Evolutionary conservation across 2,888 invertebrate species (phyloP), one percentile per base, ranked within the genome.

Genomic region (Julus scandinavius): DNA sequence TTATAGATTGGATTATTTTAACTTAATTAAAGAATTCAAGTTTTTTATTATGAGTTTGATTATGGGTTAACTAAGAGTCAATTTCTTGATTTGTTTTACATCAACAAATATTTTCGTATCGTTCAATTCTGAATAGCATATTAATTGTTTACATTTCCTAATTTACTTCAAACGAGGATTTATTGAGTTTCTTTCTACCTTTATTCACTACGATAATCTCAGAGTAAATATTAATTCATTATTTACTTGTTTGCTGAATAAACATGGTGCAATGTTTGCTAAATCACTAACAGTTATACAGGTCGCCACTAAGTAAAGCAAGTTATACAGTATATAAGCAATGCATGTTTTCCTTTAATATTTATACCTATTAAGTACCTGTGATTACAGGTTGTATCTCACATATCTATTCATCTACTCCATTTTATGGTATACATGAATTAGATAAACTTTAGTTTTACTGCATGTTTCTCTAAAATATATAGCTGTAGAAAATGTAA

Each of bases 21-120:
- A 29, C 29, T 29, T 29, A 29, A 29, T 29, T 29, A 29, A 29
- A 29, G 29, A 29, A 29, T 29, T 29, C 29, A 29, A 29, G 29
- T 29, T 29, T 29, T 29, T 29, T 29, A 29, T 29, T 1, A 29
- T 29, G 6, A 45, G 2, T 45, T 45, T 45, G 41, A 45, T 6
- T 72, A 29, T 9, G 29, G 29, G 29, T 29, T 29, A 29, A 29
- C 29, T 29, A 29, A 29, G 29, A 29, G 29, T 29, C 0, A 7
- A 20, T 7, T n/a, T 6, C 20, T 63, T 72, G 20, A 11, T 13
- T 80, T 80, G 6, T n/a, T 13, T 40, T 13, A 40, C 38, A 13
- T 38, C 15, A 15, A 5, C 80, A 80, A 80, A 80, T 80, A 38
- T 80, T 80, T 80, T 80, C 80, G 38, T 80, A 80, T 40, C 80